A percentile compares a stretch with the other conserved stretches of the same genome.
Conservation (phyloP, 2,888 invertebrate genomes). For the Keiferia lycopersicella region DNA sequence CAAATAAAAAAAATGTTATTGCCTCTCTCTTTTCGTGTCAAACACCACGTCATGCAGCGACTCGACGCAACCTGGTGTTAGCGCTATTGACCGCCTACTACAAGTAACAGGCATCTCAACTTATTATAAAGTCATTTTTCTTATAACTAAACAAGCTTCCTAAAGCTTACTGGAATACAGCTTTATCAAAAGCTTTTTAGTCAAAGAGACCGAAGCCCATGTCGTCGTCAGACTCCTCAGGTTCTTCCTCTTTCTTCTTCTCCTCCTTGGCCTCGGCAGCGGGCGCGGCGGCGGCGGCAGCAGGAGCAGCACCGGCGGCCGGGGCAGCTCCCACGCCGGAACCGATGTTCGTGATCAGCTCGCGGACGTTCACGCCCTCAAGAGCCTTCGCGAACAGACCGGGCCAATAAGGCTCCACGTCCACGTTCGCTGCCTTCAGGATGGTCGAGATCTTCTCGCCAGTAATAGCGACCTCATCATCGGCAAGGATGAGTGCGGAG, state of each 20-base stretch:
- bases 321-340: slow-evolving; percentile 94
- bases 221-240: slow-evolving; percentile 93
- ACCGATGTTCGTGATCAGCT: slow-evolving; percentile 95
- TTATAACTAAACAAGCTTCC: slow-evolving; percentile 75
- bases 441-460: slow-evolving; percentile 98
- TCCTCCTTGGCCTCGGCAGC: slow-evolving; percentile 87
- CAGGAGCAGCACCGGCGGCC: slow-evolving; percentile 85
- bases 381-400: slow-evolving; percentile 98
- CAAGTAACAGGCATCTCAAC: too few relatives aligned
- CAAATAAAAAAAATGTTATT: too few relatives aligned
- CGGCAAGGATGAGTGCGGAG: slow-evolving; percentile 96
- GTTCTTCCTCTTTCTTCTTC: slow-evolving; percentile 90
- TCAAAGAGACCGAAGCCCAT: slow-evolving; percentile 96
- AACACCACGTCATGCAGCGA: too few relatives aligned
- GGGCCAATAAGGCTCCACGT: slow-evolving; percentile 99
- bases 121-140: slow-evolving; percentile 68
- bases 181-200: slow-evolving; percentile 79
- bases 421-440: slow-evolving; percentile 97
- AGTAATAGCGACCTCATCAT: slow-evolving; percentile 98
- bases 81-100: too few relatives aligned
- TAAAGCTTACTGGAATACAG: slow-evolving; percentile 74
- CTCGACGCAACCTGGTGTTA: too few relatives aligned
- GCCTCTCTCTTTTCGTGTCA: too few relatives aligned
- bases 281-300: slow-evolving; percentile 85
- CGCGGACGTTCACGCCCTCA: slow-evolving; percentile 96